Conservation (phyloP, 64 coral and sea anemone species). For the Trachythela sp. region DNA sequence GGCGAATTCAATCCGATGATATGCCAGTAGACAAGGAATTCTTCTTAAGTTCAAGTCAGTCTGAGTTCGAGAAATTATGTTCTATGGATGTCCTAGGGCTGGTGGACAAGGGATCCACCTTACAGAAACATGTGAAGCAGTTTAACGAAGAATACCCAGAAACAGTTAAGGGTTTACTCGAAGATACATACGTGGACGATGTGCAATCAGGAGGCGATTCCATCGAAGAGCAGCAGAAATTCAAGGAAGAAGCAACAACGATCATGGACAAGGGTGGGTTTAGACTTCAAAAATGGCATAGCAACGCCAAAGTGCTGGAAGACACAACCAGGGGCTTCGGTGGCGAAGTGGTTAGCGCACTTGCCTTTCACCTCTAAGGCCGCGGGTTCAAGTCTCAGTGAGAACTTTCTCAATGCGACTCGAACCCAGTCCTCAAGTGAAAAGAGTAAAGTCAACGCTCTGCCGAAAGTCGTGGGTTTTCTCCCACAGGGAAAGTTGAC, state of each 20-base stretch:
- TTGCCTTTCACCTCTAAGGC: no score
- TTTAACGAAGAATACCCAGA: constrained; percentile 19
- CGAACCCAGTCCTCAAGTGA: no score
- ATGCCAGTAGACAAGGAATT: constrained; percentile 16
- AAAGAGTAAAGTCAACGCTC: no score
- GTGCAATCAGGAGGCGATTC: constrained; percentile 1
- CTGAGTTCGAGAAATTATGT: constrained; percentile 68
- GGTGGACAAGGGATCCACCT: not conserved
- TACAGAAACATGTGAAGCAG: not conserved
- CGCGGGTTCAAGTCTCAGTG: no score
- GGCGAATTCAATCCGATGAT: not conserved
- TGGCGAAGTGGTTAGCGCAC: no score
- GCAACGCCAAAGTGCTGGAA: not conserved
- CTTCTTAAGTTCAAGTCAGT: constrained; percentile 37
- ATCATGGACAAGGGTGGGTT: not conserved
- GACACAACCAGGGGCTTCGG: not conserved
- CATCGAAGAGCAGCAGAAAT: not conserved
- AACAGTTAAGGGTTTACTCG: constrained; percentile 9
- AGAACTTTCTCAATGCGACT: no score
- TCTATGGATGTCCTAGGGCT: constrained; percentile 72
- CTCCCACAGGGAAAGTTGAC: no score
- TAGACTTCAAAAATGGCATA: not conserved
- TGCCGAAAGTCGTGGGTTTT: no score
- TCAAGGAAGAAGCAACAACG: not conserved
- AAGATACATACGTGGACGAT: constrained; percentile 42